Evolutionary conservation across 2,113 vertebrate genomes (phyloP).

Genomic region (Nicator chloris): DNA sequence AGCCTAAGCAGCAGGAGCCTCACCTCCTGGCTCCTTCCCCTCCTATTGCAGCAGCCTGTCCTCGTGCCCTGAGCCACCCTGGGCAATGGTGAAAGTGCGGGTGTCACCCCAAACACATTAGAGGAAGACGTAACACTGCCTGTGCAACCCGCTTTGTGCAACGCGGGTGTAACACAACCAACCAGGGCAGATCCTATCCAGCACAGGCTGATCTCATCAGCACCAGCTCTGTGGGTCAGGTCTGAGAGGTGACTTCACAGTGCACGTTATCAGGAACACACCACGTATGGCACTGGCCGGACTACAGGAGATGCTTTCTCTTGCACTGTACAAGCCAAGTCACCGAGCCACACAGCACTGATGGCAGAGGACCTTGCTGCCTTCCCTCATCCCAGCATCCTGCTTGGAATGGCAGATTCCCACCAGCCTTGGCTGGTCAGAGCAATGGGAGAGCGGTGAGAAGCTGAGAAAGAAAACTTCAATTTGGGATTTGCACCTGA

Average conservation of each 20-base stretch:
- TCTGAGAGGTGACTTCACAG: neutral
- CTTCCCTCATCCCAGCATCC: neutral
- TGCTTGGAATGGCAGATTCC: neutral
- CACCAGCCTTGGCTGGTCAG: neutral
- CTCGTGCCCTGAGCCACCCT: neutral
- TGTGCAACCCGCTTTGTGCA: neutral
- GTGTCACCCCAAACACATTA: neutral
- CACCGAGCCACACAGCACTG: neutral
- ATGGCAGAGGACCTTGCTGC: neutral
- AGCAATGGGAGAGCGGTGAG: neutral
- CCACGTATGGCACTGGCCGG: neutral
- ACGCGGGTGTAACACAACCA: neutral
- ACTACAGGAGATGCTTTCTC: neutral
- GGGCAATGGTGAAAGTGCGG: neutral
- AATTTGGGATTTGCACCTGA: neutral
- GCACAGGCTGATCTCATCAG: neutral
- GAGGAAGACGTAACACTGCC: neutral
- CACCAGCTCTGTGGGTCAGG: neutral
- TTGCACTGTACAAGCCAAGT: neutral
- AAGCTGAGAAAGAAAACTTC: neutral
- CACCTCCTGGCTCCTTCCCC: neutral
- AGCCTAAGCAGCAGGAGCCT: neutral
- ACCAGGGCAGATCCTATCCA: neutral
- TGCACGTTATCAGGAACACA: neutral
- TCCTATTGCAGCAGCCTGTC: neutral